Evolutionary conservation across 2,888 invertebrate genomes (phyloP).

Genomic region (Hirtodrosophila alboralis): DNA sequence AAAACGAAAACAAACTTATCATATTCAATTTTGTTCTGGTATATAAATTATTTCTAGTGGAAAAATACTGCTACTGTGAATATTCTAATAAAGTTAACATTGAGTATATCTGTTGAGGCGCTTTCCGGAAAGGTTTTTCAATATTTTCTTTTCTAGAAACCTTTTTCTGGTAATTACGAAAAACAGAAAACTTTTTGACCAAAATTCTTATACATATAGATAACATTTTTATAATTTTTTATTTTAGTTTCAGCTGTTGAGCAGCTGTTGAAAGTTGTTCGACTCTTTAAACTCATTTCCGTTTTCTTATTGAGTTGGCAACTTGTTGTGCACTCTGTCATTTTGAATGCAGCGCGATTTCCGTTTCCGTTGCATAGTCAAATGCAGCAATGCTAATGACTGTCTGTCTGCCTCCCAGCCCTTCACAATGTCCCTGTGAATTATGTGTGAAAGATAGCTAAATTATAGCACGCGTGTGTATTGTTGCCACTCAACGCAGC

Average conservation of each 20-base stretch:
- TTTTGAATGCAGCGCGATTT: slow-evolving; percentile 65
- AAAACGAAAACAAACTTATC: too few species aligned
- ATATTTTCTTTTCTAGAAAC: too few species aligned
- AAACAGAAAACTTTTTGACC: too few species aligned
- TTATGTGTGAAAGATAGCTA: slow-evolving; percentile 73
- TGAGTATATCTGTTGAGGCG: too few species aligned
- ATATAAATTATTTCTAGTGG: too few species aligned
- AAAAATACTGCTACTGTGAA: too few species aligned
- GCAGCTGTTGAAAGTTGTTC: slow-evolving; percentile 25
- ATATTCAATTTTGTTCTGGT: too few species aligned
- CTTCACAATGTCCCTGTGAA: slow-evolving; percentile 39
- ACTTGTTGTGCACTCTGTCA: slow-evolving; percentile 53
- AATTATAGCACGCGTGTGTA: slow-evolving; percentile 69
- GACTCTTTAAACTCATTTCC: slow-evolving; percentile 31
- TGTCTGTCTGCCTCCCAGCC: slow-evolving; percentile 1
- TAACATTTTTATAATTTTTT: too few species aligned
- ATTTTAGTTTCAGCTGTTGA: background rate
- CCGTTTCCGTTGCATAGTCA: slow-evolving; percentile 57
- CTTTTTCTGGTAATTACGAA: too few species aligned
- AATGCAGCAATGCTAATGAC: slow-evolving; percentile 54
- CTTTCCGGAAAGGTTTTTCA: too few species aligned
- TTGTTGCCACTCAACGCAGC: slow-evolving; percentile 61
- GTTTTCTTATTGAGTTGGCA: slow-evolving; percentile 40
- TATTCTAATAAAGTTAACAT: too few species aligned
- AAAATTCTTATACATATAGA: too few species aligned